Conservation (phyloP, 2,797 vertebrate species). For the Poeciliopsis presidionis region DNA sequence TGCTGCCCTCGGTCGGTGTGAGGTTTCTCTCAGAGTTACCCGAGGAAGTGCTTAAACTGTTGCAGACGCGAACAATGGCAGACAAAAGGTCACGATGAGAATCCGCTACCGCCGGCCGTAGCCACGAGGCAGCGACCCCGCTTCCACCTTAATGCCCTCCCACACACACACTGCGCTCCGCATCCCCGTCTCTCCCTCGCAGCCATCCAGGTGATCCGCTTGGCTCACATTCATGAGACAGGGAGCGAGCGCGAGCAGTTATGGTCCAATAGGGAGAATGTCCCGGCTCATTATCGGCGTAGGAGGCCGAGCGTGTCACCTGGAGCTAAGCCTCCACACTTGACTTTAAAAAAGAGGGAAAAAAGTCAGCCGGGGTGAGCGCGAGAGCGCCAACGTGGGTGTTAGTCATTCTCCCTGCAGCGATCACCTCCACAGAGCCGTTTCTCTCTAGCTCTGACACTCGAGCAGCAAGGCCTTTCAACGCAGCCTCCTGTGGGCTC, state of each 20-base stretch:
- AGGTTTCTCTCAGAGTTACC: constrained; percentile 58
- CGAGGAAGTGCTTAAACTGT: constrained; percentile 63
- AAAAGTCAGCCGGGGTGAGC: constrained; percentile 79
- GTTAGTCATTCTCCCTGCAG: constrained; percentile 71
- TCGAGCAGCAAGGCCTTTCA: constrained; percentile 48
- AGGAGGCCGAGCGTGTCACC: constrained; percentile 80
- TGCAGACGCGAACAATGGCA: constrained; percentile 76
- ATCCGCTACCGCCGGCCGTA: constrained; percentile 70
- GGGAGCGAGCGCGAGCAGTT: constrained; percentile 75
- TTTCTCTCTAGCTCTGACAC: constrained; percentile 46
- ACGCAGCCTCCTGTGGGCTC: constrained; percentile 54
- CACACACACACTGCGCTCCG: constrained; percentile 52
- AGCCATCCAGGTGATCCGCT: constrained; percentile 87
- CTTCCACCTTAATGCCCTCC: constrained; percentile 85
- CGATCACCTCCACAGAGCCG: constrained; percentile 68
- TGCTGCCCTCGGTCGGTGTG: constrained; percentile 31
- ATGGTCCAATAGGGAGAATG: constrained; percentile 78
- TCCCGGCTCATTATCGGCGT: constrained; percentile 83
- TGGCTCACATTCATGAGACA: constrained; percentile 78
- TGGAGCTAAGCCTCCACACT: constrained; percentile 74
- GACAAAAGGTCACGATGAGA: constrained; percentile 78
- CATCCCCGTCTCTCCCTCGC: constrained; percentile 60
- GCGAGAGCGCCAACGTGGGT: constrained; percentile 69
- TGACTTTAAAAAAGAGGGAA: constrained; percentile 27
- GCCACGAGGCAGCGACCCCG: constrained; percentile 80